Percentiles rank a stretch among this genome's conserved stretches.
Conservation (phyloP, 2,113 vertebrate genomes). For the Psilopogon haemacephalus region DNA sequence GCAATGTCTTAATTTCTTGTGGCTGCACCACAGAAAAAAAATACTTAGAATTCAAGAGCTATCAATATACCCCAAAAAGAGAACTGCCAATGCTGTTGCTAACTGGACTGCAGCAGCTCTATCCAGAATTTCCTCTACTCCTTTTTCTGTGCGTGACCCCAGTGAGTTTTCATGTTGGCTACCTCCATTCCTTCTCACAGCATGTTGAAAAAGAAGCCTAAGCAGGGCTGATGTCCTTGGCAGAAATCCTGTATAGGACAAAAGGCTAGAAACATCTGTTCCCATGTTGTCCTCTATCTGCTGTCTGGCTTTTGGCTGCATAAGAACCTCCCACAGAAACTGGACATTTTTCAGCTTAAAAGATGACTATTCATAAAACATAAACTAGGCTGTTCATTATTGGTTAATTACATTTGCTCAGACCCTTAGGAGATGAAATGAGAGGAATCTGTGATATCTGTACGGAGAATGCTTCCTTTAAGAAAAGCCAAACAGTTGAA, state of each 20-base stretch:
- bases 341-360: neutral
- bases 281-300: neutral
- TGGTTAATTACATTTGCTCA: neutral
- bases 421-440: neutral
- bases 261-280: neutral
- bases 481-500: neutral
- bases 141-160: neutral
- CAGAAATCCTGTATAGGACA: neutral
- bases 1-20: neutral
- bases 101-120: neutral
- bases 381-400: neutral
- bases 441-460: neutral
- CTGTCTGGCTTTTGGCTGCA: neutral
- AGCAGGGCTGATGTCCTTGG: neutral
- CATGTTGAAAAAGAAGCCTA: neutral
- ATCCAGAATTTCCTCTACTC: neutral
- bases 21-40: neutral
- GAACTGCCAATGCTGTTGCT: neutral
- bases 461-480: neutral
- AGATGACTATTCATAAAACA: neutral
- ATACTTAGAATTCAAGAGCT: neutral
- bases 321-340: neutral
- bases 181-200: neutral
- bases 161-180: neutral
- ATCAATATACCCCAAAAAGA: neutral